Conservation (phyloP, 1,140 invertebrate species). For the Aplysia californica region DNA sequence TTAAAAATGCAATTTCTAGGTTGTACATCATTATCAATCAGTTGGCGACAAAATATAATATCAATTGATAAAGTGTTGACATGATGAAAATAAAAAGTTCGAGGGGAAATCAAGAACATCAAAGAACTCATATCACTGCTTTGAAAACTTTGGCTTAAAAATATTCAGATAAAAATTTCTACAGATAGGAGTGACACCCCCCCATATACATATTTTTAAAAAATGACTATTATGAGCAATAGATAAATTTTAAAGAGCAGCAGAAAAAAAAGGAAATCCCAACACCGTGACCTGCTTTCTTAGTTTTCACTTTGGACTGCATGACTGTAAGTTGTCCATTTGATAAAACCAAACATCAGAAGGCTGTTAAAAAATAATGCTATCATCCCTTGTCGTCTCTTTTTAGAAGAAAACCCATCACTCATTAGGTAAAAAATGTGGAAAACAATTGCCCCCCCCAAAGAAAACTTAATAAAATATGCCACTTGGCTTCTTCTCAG, state of each 20-base stretch:
- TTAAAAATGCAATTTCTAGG: too few species aligned
- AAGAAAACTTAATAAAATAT: too few species aligned
- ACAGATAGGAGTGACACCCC: background rate
- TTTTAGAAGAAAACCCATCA: background rate
- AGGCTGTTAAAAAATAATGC: background rate
- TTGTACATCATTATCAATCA: too few species aligned
- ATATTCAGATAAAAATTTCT: background rate
- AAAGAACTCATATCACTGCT: too few species aligned
- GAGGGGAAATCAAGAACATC: background rate
- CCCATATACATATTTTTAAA: background rate
- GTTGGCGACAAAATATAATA: background rate
- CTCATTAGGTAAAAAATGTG: too few species aligned
- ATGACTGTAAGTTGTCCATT: background rate
- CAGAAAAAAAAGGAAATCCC: too few species aligned
- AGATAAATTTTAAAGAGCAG: background rate
- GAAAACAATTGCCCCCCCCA: too few species aligned
- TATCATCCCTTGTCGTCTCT: constrained; percentile 3
- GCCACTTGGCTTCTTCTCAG: too few species aligned
- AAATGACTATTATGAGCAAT: background rate
- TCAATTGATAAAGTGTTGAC: background rate
- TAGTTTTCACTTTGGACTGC: too few species aligned
- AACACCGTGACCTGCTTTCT: too few species aligned
- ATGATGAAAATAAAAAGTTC: background rate
- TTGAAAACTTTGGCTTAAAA: background rate
- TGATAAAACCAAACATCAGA: background rate